A percentile compares a stretch with the other conserved stretches of the same genome.
These are phyloP conservation scores for Cenopis cana DNA, from an alignment of 2,888 invertebrate species.

Conservation along the genomic window DNA sequence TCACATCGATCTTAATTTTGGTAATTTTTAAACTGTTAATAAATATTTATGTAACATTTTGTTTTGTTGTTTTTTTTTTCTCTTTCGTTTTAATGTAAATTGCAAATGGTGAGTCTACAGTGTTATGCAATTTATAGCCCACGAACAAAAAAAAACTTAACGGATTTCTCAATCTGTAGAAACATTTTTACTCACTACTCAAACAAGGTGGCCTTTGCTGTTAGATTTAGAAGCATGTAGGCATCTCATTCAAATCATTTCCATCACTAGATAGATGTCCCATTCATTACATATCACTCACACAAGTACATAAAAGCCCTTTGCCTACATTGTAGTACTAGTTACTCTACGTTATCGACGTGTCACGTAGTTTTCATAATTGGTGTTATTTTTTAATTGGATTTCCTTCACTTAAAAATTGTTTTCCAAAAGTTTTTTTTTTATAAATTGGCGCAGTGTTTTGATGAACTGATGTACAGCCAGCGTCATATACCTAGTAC, in stretches of 20 bases:
- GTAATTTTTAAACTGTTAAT: conserved; percentile 79
- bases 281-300: conserved; percentile 55
- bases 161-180: conserved; percentile 38
- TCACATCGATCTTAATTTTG: conserved; percentile 63
- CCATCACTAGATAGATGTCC: conserved; percentile 48
- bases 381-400: conserved; percentile 18
- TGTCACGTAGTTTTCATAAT: conserved; percentile 11
- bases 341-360: not conserved
- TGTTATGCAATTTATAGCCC: conserved; percentile 83
- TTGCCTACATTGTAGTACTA: conserved; percentile 15
- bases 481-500: too few relatives aligned
- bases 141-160: conserved; percentile 46
- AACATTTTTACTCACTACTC: conserved; percentile 8
- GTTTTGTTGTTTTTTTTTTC: conserved; percentile 75
- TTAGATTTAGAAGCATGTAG: conserved; percentile 73
- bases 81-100: conserved; percentile 52
- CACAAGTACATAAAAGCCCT: conserved; percentile 36
- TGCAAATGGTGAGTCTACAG: conserved; percentile 71
- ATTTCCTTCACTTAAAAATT: not conserved
- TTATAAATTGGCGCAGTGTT: not conserved
- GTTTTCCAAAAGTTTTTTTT: not conserved
- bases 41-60: conserved; percentile 81
- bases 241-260: conserved; percentile 57
- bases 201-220: conserved; percentile 66
- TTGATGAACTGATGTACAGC: not conserved